Conservation (phyloP, 2,113 vertebrate genomes). For the Thunnus maccoyii region DNA sequence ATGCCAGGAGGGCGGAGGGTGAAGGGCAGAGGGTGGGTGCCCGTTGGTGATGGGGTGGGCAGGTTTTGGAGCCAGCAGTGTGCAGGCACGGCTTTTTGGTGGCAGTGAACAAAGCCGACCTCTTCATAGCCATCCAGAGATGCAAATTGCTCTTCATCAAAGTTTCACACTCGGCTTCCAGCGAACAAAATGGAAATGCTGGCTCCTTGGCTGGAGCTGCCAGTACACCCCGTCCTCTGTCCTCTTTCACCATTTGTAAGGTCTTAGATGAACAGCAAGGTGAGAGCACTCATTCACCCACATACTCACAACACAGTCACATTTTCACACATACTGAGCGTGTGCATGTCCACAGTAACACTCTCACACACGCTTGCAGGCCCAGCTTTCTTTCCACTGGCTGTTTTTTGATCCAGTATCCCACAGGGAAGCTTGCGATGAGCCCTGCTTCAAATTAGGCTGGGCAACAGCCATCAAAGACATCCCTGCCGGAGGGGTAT, state of each 20-base stretch:
- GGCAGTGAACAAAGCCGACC: constrained; percentile 75
- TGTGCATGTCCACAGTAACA: constrained; percentile 23
- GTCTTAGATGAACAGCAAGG: constrained; percentile 57
- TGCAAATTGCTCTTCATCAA: constrained; percentile 85
- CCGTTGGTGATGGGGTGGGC: constrained; percentile 65
- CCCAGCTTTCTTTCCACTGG: constrained; percentile 55
- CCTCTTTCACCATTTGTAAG: constrained; percentile 53
- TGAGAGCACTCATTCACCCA: constrained; percentile 54
- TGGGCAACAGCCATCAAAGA: constrained; percentile 74
- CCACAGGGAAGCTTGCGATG: constrained; percentile 61
- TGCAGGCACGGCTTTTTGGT: constrained; percentile 70
- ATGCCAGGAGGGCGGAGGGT: constrained; percentile 71
- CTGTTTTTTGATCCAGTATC: constrained; percentile 70
- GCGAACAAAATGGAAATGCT: constrained; percentile 78
- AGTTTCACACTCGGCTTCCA: constrained; percentile 82
- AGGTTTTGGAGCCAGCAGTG: constrained; percentile 61
- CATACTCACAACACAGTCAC: constrained; percentile 40
- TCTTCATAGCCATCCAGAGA: constrained; percentile 82
- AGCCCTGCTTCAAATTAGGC: constrained; percentile 68
- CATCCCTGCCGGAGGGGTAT: constrained; percentile 61
- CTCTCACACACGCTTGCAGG: constrained; percentile 12
- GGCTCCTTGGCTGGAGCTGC: constrained; percentile 59
- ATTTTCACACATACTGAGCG: constrained; percentile 43
- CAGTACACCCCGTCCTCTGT: constrained; percentile 65
- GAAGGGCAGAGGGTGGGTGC: constrained; percentile 69